phyloP scores from a whole-genome alignment of 2,888 invertebrate genomes.

The Stegana nigrithorax region DNA sequence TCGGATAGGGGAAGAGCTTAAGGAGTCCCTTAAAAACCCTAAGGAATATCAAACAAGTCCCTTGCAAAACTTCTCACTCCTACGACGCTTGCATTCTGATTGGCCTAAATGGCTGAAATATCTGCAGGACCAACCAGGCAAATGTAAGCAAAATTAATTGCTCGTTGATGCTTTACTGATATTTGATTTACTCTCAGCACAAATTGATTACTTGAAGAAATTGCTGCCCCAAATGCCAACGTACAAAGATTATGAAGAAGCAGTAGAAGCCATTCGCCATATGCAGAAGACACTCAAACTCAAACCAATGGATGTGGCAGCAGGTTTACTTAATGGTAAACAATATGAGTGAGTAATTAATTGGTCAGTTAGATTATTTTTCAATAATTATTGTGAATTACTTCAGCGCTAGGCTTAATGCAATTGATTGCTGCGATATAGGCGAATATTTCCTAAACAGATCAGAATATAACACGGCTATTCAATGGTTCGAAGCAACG shows the following conservation, averaged over 20 bases:
- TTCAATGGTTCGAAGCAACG: conserved; percentile 21
- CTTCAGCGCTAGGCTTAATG: conserved; percentile 11
- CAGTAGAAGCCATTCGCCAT: conserved; percentile 12
- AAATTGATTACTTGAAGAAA: neutral
- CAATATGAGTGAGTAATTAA: conserved; percentile 23
- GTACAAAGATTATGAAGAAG: conserved; percentile 7
- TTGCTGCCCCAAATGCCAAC: conserved; percentile 6
- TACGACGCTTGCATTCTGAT: conserved; percentile 55
- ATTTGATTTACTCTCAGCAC: neutral
- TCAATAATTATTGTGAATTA: no score
- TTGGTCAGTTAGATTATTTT: neutral
- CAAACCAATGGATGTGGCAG: conserved; percentile 8
- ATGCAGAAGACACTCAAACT: conserved; percentile 18
- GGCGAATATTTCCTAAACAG: conserved; percentile 17
- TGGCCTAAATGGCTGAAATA: conserved; percentile 40
- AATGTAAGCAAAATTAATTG: conserved; percentile 31
- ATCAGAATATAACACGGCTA: conserved; percentile 15
- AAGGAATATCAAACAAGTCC: conserved; percentile 52
- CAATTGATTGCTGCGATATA: conserved; percentile 23
- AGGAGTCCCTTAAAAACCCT: no score
- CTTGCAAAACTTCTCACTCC: conserved; percentile 44
- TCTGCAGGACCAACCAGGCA: conserved; percentile 34
- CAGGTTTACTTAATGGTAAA: conserved; percentile 9
- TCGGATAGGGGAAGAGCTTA: no score
- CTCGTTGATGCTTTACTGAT: neutral